Base-by-base conservation (phyloP, 2,888 invertebrate species). In the Caenorhabditis sp. region DNA sequence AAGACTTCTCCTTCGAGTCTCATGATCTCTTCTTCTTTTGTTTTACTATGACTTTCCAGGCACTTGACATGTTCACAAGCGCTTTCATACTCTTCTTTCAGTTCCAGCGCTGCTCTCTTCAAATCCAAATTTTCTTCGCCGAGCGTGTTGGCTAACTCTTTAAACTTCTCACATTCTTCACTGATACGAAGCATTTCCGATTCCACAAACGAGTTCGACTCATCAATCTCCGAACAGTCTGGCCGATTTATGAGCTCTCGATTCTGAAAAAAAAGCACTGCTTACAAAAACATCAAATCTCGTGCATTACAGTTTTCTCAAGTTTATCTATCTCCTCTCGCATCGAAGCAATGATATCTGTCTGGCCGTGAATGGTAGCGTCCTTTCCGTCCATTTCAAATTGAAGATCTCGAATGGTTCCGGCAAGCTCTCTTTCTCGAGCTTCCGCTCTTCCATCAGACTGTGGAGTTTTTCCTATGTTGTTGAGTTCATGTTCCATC, bases 1-100 rank as follows among this genome's bases (percentile, higher is more conserved):
- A 82, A 82, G 14, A 82, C 16, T 24, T 82, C 82, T 31, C 70
- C 58, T 61, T 82, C 82, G 3, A 82, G 35, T 28, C 82, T 58
- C 6, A 38, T 19, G 5, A 73, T 69, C 28, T 82, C 77, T 24
- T 82, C 82, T 16, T 73, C 68, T 0, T 63, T 47, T 5, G 77
- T 73, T 41, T 74, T 77, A 14, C 72, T 56, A 22, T 77, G 72
- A 24, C 73, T 66, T 56, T 82, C 73, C 8, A 82, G 31, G 19
- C 26, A 54, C 28, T 35, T 66, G 6, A 82, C 47, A 66, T 77
- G 77, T 0, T 73, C 77, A 26, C 58, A 26, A 3, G 73, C 64
- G 2, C 35, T n/a, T 14, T 82, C 82, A n/a, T 56, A n/a, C 16
- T 77, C 61, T 41, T 69, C 77, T 63, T 38, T 73, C 49, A 73